Percentiles rank a stretch among this genome's conserved stretches.
These are phyloP conservation scores for Sycobia sp. DNA, from an alignment of 1,140 invertebrate species.

Conservation along the genomic window DNA sequence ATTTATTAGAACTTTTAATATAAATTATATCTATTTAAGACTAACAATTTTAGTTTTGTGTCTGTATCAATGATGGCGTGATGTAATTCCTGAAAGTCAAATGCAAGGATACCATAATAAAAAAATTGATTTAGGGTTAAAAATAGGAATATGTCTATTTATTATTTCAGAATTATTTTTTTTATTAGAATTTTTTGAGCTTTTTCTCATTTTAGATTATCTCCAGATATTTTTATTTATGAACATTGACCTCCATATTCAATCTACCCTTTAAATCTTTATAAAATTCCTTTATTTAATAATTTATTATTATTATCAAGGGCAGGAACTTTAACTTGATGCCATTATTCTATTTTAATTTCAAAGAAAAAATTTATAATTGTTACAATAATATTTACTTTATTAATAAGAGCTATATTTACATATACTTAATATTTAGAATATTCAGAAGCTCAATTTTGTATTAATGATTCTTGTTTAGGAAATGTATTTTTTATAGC, in stretches of 20 bases:
- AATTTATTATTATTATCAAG: too few species aligned
- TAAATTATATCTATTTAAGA: conserved; percentile 26
- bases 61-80: conserved; percentile 68
- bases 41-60: conserved; percentile 15
- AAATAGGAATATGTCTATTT: conserved; percentile 68
- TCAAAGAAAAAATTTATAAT: too few species aligned
- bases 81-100: conserved; percentile 64
- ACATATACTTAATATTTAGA: conserved; percentile 39
- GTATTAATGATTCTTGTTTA: conserved; percentile 67
- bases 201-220: conserved; percentile 70
- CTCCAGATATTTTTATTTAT: conserved; percentile 65
- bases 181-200: conserved; percentile 69
- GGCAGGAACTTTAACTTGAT: too few species aligned
- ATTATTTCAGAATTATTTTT: conserved; percentile 70
- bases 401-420: neutral
- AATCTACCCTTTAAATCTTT: neutral
- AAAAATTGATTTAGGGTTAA: conserved; percentile 59
- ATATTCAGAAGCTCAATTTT: conserved; percentile 62
- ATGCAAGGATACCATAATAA: conserved; percentile 62
- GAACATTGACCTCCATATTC: neutral
- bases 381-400: too few species aligned
- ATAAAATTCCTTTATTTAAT: neutral
- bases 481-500: conserved; percentile 73
- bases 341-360: too few species aligned
- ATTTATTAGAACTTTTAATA: conserved; percentile 33